Evolutionary conservation across 2,113 vertebrate genomes (phyloP), one percentile per base, ranked within the genome.

Genomic region (Carollia perspicillata): DNA sequence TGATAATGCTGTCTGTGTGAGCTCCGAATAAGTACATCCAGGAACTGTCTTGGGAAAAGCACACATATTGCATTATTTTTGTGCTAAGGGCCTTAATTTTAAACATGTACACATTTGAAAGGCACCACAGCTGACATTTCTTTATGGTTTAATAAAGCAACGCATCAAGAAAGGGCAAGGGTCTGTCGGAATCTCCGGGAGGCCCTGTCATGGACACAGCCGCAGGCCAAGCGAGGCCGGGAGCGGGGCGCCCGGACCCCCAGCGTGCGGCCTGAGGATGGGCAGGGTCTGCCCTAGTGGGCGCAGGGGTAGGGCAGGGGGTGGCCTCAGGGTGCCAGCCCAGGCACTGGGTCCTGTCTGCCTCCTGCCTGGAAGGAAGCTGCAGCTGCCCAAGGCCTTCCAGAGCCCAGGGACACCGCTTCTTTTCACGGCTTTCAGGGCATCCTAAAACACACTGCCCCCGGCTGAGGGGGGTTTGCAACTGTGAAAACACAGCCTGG

Each of bases 51-150:
- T 11, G 35, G 85, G 37, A 69, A 96, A 90, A 92, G 40, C 55
- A 47, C 20, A 51, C 35, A 35, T n/a, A 66, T 75, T 18, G 22
- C 28, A 37, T 60, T 85, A 33, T 55, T 42, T 85, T 93, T n/a
- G 33, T 58, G n/a, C n/a, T 51, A 94, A 95, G 90, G 68, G 58
- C 68, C 35, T 92, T 83, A 75, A 80, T 90, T 93, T 94, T 71
- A 69, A 71, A 95, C 23, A 77, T 2, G 18, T 33, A 80, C 51
- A 37, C 49, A 66, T 84, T 93, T 72, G 75, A 84, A 93, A 79
- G n/a, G 72, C 23, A 63, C 68, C 71, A 60, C 42, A 35, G 40
- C 84, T 71, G 72, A 84, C 72, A 44, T 81, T 79, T 87, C 65
- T 88, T 80, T n/a, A 20, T 49, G 63, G 42, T 53, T 80, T 71